phyloP scores from a whole-genome alignment of 1,140 invertebrate species.

The Tetragonula clypearis region DNA sequence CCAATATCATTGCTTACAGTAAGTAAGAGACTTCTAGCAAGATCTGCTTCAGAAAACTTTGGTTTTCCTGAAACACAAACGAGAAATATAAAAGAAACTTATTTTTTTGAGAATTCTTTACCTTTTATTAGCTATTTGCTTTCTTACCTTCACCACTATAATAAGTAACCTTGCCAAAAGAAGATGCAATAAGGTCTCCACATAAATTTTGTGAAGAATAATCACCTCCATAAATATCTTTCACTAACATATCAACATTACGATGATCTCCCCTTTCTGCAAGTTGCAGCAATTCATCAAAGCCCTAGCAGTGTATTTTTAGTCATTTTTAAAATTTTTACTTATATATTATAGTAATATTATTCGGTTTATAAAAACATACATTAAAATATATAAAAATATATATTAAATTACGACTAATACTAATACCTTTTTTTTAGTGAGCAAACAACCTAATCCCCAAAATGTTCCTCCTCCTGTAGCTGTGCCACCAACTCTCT shows the following conservation, averaged over 20 bases:
- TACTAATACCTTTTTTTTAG: conserved; percentile 84
- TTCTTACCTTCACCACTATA: conserved; percentile 69
- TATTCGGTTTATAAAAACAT: background rate
- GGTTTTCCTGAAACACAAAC: conserved; percentile 55
- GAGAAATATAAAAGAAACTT: background rate
- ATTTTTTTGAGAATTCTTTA: background rate
- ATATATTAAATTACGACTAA: background rate
- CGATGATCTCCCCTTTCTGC: conserved; percentile 89
- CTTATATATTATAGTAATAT: conserved; percentile 18
- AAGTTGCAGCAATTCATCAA: conserved; percentile 88
- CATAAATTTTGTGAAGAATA: conserved; percentile 84
- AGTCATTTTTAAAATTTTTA: conserved; percentile 51
- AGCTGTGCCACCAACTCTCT: conserved; percentile 88
- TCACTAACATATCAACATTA: conserved; percentile 89
- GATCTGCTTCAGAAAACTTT: conserved; percentile 84
- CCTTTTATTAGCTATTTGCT: background rate
- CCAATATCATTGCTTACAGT: conserved; percentile 91
- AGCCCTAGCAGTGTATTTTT: conserved; percentile 80
- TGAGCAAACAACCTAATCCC: conserved; percentile 89
- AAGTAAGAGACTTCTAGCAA: conserved; percentile 87
- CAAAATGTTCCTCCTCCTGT: conserved; percentile 91
- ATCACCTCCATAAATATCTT: conserved; percentile 89
- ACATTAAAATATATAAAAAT: background rate
- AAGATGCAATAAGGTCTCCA: conserved; percentile 89
- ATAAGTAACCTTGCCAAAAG: conserved; percentile 87